phyloP scores from a whole-genome alignment of 2,113 vertebrate species.

The Tragelaphus imberbis region DNA sequence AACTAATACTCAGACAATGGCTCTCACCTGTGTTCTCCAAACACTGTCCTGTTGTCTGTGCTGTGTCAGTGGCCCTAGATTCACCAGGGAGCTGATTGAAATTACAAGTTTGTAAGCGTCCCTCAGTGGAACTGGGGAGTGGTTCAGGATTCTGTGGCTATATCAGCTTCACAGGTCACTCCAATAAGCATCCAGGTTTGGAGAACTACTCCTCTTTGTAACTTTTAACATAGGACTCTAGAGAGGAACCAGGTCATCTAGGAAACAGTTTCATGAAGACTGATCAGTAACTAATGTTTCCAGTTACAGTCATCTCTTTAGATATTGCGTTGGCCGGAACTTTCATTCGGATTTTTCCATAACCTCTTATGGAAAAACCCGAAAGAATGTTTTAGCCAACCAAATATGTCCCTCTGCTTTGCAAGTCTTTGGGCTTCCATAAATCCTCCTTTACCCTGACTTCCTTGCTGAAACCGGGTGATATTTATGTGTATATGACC shows the following conservation, averaged over 20 bases:
- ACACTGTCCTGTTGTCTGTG: neutral
- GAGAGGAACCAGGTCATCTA: neutral
- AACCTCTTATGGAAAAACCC: neutral
- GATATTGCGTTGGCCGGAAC: neutral
- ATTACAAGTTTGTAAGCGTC: neutral
- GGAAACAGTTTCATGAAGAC: neutral
- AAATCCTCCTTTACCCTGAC: neutral
- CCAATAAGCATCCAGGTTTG: neutral
- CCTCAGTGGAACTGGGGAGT: fast-evolving
- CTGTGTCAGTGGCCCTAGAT: neutral
- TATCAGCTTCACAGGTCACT: neutral
- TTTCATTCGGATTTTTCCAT: neutral
- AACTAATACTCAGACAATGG: fast-evolving
- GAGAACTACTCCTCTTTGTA: neutral
- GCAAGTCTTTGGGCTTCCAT: neutral
- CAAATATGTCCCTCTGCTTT: neutral
- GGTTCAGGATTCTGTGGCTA: neutral
- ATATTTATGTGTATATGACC: neutral
- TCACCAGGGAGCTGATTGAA: neutral
- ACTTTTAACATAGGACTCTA: neutral
- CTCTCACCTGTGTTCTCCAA: neutral
- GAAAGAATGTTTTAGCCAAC: neutral
- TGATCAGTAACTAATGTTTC: neutral
- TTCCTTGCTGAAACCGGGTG: neutral
- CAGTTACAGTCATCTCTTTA: neutral